A percentile compares a stretch with the other conserved stretches of the same genome.
phyloP scores from a whole-genome alignment of 2,797 vertebrate species.

The Parauchenoglanis punctatus region DNA sequence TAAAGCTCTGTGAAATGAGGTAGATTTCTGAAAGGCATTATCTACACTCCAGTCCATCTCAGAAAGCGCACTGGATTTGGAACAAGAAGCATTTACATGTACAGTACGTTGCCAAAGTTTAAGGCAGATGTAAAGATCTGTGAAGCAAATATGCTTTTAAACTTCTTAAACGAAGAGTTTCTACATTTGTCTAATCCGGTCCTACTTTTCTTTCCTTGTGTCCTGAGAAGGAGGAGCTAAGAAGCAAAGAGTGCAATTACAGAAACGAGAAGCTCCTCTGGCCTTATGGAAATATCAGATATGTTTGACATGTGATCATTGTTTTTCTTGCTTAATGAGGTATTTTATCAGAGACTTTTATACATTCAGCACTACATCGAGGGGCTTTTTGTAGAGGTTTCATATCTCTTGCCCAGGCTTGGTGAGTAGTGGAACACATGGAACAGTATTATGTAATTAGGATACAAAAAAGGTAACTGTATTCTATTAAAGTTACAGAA shows the following conservation, averaged over 20 bases:
- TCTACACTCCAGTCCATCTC: not conserved
- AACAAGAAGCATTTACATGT: not conserved
- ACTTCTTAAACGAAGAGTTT: not conserved
- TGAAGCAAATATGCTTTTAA: not conserved
- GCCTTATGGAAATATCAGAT: not conserved
- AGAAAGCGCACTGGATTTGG: not conserved
- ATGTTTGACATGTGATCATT: too few species aligned
- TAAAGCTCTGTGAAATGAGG: not conserved
- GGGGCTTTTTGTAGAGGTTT: not conserved
- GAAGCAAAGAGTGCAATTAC: not conserved
- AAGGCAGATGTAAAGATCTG: not conserved
- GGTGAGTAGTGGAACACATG: too few species aligned
- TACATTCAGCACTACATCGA: not conserved
- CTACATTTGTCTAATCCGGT: not conserved
- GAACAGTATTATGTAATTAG: too few species aligned
- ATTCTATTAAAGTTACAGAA: too few species aligned
- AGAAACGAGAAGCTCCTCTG: not conserved
- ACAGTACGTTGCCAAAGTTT: not conserved
- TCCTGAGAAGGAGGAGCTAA: not conserved
- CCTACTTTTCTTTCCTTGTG: not conserved
- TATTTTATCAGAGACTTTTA: not conserved
- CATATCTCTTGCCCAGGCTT: too few species aligned
- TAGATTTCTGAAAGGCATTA: not conserved
- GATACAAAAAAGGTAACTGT: too few species aligned
- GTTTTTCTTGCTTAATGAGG: not conserved